Conservation (phyloP, 2,797 vertebrate species). For the Sebastes kiyomatsui region DNA sequence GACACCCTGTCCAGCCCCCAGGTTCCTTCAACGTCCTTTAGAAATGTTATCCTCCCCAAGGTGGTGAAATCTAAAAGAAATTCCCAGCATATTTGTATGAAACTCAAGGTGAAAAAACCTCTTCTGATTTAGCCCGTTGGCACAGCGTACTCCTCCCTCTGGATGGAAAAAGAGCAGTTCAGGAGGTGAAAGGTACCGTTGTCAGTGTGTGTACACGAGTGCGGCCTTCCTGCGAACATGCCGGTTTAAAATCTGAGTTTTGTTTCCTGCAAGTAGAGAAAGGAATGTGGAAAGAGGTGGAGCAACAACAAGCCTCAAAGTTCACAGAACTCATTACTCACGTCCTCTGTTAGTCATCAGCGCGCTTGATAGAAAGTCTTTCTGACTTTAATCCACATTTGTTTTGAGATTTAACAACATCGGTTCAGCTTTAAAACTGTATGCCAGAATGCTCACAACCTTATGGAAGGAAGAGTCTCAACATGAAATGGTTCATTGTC, state of each 20-base stretch:
- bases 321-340: not conserved
- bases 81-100: not conserved
- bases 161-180: not conserved
- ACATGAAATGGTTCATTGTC: constrained; percentile 24
- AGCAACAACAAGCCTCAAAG: not conserved
- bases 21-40: not conserved
- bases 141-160: not conserved
- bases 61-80: not conserved
- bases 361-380: not conserved
- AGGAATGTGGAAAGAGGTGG: constrained; percentile 43
- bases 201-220: not conserved
- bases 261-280: constrained; percentile 4
- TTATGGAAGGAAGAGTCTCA: not conserved
- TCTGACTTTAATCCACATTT: not conserved
- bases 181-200: constrained; percentile 17
- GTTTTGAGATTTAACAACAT: not conserved
- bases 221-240: not conserved
- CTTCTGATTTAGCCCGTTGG: not conserved
- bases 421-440: not conserved
- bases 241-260: not conserved
- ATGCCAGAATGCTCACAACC: fast-evolving
- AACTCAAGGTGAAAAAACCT: not conserved
- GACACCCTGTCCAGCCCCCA: not conserved
- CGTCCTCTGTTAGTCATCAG: not conserved
- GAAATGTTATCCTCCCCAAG: not conserved